Evolutionary conservation across 2,797 vertebrate species (phyloP).

Genomic region (Heterohyrax brucei): DNA sequence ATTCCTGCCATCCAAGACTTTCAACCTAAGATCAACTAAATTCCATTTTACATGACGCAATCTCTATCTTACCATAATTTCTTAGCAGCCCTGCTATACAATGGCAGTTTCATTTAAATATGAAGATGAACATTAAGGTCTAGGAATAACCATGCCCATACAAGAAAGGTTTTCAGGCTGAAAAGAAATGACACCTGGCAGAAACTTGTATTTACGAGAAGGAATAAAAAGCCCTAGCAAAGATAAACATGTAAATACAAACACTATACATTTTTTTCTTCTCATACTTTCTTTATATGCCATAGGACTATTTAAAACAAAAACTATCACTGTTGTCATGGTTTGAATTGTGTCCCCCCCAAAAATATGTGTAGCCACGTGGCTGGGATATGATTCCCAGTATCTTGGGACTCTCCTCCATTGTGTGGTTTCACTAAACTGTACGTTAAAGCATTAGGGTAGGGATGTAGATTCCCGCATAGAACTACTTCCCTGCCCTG

Average conservation of each 20-base stretch:
- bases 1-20: background rate
- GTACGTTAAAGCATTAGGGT: no score
- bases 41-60: background rate
- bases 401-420: no score
- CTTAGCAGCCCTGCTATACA: background rate
- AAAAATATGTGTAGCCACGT: no score
- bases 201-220: background rate
- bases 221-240: background rate
- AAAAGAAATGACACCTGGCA: background rate
- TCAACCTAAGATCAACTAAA: constrained; percentile 22
- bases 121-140: background rate
- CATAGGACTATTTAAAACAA: background rate
- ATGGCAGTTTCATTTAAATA: constrained; percentile 6
- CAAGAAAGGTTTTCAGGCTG: background rate
- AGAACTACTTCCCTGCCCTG: no score
- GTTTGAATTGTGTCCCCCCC: no score
- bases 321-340: background rate
- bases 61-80: background rate
- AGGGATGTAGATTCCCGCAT: no score
- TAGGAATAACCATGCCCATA: background rate
- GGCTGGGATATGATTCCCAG: no score
- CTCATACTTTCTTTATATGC: background rate
- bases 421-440: no score
- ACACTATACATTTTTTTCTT: background rate
- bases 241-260: background rate